These are phyloP conservation scores for Drosophila ironensis DNA, from an alignment of 1,140 invertebrate species.

Conservation along the genomic window DNA sequence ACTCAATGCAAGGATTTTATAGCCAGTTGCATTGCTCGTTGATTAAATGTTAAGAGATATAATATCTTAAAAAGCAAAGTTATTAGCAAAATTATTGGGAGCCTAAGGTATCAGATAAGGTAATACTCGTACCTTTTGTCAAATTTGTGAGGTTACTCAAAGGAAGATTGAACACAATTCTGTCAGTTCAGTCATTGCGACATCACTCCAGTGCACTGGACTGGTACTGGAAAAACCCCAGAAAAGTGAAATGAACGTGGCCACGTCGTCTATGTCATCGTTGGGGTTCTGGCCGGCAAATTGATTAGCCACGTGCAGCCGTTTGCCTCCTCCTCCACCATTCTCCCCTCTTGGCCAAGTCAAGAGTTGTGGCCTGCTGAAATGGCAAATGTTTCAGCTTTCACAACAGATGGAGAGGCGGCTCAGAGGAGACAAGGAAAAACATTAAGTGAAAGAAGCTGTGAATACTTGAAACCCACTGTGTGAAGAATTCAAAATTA, in stretches of 20 bases:
- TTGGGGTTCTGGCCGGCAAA: slow-evolving; percentile 33
- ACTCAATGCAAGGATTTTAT: too few species aligned
- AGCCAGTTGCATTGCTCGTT: too few species aligned
- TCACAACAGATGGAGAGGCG: not conserved
- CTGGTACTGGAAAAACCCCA: too few species aligned
- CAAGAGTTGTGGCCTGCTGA: slow-evolving; percentile 21
- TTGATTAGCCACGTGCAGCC: slow-evolving; percentile 66
- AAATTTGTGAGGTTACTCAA: too few species aligned
- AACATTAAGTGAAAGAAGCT: not conserved
- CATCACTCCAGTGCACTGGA: not conserved
- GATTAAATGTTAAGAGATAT: too few species aligned
- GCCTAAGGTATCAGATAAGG: too few species aligned
- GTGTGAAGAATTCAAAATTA: too few species aligned
- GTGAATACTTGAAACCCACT: too few species aligned
- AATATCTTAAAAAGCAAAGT: too few species aligned
- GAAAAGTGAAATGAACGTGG: not conserved
- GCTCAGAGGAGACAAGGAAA: not conserved
- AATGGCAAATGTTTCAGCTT: slow-evolving; percentile 13
- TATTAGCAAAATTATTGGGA: too few species aligned
- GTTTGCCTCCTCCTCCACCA: slow-evolving; percentile 12
- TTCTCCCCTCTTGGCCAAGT: not conserved
- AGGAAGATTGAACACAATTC: too few species aligned
- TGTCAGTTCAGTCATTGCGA: not conserved
- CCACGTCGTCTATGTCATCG: not conserved
- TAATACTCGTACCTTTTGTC: too few species aligned